phyloP scores from a whole-genome alignment of 2,113 vertebrate species.

The Oxyruncus cristatus region DNA sequence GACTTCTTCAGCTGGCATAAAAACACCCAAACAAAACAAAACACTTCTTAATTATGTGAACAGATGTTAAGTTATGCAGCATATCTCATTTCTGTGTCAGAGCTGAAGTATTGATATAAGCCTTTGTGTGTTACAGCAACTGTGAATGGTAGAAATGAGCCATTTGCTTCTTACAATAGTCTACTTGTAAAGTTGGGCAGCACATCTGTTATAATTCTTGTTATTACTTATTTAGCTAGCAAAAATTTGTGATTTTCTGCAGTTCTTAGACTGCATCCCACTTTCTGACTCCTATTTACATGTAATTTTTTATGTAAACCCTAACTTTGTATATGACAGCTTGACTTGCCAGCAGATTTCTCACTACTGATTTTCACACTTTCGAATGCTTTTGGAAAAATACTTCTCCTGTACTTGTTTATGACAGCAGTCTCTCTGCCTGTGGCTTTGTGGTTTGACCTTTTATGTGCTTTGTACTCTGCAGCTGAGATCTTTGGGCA shows the following conservation, averaged over 20 bases:
- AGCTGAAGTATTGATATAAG: neutral
- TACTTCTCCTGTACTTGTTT: neutral
- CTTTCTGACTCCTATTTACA: neutral
- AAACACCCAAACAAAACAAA: neutral
- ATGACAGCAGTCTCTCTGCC: neutral
- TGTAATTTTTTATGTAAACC: neutral
- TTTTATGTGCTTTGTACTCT: neutral
- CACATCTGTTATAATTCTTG: neutral
- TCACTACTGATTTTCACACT: neutral
- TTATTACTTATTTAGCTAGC: neutral
- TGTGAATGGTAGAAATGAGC: neutral
- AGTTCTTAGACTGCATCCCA: neutral
- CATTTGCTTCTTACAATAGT: neutral
- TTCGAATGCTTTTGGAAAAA: neutral
- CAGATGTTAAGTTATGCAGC: neutral
- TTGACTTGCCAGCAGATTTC: neutral
- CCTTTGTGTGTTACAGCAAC: neutral
- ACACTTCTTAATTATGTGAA: fast-evolving
- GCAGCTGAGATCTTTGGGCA: neutral
- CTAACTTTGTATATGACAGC: neutral
- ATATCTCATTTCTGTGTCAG: neutral
- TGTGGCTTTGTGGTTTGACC: neutral
- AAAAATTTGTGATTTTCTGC: neutral
- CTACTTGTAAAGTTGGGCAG: neutral
- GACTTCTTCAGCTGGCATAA: neutral